A percentile compares a stretch with the other conserved stretches of the same genome.
phyloP scores from a whole-genome alignment of 2,888 invertebrate species.

The Mycalesis mineus region DNA sequence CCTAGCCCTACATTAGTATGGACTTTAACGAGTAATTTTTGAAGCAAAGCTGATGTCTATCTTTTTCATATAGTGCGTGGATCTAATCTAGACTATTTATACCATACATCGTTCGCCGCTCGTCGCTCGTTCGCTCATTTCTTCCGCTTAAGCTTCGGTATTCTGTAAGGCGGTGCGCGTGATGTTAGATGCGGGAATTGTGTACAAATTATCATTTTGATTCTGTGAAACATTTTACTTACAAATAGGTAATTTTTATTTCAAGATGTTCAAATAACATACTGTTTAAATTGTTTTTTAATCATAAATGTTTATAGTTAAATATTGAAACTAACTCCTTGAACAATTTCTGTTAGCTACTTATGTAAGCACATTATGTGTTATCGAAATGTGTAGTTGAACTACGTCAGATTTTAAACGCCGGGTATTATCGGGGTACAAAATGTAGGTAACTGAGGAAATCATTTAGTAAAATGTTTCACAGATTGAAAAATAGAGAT shows the following conservation, averaged over 20 bases:
- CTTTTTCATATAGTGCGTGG: slow-evolving; percentile 9
- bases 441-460: not conserved
- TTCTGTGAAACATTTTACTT: slow-evolving; percentile 21
- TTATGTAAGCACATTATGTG: no score
- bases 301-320: not conserved
- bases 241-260: not conserved
- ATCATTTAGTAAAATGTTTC: slow-evolving; percentile 13
- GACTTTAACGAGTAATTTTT: no score
- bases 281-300: no score
- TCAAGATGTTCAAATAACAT: no score
- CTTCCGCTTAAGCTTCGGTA: slow-evolving; percentile 74
- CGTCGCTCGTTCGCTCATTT: slow-evolving; percentile 64
- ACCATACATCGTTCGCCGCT: slow-evolving; percentile 66
- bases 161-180: slow-evolving; percentile 72
- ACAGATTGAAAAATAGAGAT: slow-evolving; percentile 13
- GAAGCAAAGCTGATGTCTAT: no score
- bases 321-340: no score
- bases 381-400: no score
- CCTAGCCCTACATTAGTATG: no score
- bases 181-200: slow-evolving; percentile 49
- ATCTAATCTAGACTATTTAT: slow-evolving; percentile 29
- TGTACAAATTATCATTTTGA: slow-evolving; percentile 16
- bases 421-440: no score
- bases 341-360: no score
- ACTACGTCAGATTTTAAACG: no score